These are phyloP conservation scores for Intellagama lesueurii DNA, from an alignment of 2,797 vertebrate species.

Conservation along the genomic window DNA sequence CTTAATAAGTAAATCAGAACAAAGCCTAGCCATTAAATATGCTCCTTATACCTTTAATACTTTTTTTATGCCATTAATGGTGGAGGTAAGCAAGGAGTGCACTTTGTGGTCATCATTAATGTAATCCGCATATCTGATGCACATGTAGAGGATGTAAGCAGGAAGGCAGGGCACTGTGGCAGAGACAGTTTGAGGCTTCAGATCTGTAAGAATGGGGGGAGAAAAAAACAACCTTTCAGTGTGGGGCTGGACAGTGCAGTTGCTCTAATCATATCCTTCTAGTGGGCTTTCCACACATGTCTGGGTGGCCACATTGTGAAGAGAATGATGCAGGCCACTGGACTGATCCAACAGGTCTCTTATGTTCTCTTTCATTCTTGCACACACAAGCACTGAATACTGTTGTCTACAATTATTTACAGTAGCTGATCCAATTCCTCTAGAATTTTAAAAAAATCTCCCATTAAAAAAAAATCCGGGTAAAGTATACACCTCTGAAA, in stretches of 20 bases:
- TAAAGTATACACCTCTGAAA: background rate
- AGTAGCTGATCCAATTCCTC: background rate
- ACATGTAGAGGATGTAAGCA: constrained; percentile 96
- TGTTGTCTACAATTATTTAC: background rate
- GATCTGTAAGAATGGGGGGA: constrained; percentile 77
- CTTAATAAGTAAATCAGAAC: background rate
- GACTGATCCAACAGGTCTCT: background rate
- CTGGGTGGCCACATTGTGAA: background rate
- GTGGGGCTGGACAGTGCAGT: background rate
- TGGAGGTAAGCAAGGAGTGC: constrained; percentile 91
- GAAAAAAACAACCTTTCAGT: background rate
- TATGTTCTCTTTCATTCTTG: background rate
- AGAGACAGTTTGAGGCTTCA: constrained; percentile 83
- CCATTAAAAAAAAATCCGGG: background rate
- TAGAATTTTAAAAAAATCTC: too few species aligned
- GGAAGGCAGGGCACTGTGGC: constrained; percentile 94
- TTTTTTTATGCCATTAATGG: constrained; percentile 93
- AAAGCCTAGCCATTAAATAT: background rate
- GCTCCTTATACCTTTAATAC: constrained; percentile 86
- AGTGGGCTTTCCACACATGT: background rate
- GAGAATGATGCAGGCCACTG: background rate
- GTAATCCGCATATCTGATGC: constrained; percentile 92
- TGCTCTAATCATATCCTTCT: too few species aligned
- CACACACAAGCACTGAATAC: background rate
- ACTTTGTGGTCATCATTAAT: constrained; percentile 93